These are phyloP conservation scores for Misgurnus anguillicaudatus DNA, from an alignment of 2,113 vertebrate species.

Conservation along the genomic window DNA sequence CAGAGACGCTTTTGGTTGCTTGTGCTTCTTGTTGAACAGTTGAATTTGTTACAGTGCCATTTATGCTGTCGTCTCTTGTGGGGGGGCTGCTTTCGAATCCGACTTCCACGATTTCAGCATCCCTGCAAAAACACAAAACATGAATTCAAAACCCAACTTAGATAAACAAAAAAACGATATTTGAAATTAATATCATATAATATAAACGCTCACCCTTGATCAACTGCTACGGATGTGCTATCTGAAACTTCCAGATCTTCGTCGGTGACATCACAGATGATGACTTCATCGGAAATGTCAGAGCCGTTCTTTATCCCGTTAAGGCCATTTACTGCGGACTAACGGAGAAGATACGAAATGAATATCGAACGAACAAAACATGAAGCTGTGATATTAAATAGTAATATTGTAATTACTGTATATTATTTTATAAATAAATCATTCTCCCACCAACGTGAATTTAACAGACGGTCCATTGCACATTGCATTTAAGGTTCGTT, in stretches of 20 bases:
- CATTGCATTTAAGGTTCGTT: constrained; percentile 31
- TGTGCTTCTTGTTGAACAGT: constrained; percentile 21
- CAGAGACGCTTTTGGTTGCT: constrained; percentile 5
- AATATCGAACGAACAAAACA: not conserved
- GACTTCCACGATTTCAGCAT: constrained; percentile 87
- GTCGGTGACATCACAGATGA: constrained; percentile 90
- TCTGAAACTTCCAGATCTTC: constrained; percentile 73
- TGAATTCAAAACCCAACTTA: not conserved
- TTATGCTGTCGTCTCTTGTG: not conserved
- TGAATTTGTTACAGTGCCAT: constrained; percentile 56
- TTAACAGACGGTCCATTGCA: constrained; percentile 11
- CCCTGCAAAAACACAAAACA: constrained; percentile 66
- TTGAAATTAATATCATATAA: not conserved
- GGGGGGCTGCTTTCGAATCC: constrained; percentile 75
- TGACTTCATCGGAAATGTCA: constrained; percentile 86
- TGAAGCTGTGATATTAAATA: constrained; percentile 4
- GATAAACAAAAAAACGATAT: not conserved
- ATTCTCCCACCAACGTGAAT: constrained; percentile 29
- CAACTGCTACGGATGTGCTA: constrained; percentile 60
- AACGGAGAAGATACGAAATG: constrained; percentile 4
- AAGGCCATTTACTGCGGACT: constrained; percentile 65
- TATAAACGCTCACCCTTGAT: constrained; percentile 60
- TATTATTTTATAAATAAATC: constrained; percentile 17
- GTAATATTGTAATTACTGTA: not conserved
- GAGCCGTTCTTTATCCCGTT: constrained; percentile 77